Base-by-base conservation (phyloP, 2,797 vertebrate genomes). In the Aphelocoma californica region DNA sequence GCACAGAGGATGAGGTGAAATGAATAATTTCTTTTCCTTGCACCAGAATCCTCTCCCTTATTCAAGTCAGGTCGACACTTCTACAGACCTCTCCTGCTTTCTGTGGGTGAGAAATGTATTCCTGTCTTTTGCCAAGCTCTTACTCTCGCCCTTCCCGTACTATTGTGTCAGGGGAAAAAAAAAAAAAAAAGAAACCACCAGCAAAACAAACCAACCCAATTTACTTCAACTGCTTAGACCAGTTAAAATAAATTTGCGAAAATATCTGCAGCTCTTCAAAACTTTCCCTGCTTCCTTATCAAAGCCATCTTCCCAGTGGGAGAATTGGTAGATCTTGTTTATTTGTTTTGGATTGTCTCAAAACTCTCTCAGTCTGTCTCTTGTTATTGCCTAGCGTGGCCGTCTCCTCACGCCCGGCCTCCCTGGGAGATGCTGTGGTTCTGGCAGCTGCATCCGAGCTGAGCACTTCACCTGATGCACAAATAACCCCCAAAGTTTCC, bases 281-380 rank as follows among this genome's bases (percentile, higher is more conserved):
- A 95, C 94, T 96, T 95, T 92, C 85, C 21, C 53, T 70, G 21
- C 12, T 94, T 80, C 28, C 25, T 86, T 54, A 53, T 40, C 32
- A 62, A 81, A 89, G 10, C 29, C 73, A 69, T 60, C 72, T 78
- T 88, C 38, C 45, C 25, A 6, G n/a, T 18, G 70, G 36, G 81
- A 91, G 72, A 21, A 47, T n/a, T 28, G 47, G 26, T 14, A 60
- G 18, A 75, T 51, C 77, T 78, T 88, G 88, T 90, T 95, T 95
- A 74, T 95, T 95, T 96, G 92, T 85, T 92, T 94, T 73, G 79
- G 34, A 34, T 73, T 66, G 81, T 34, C 89, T 89, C 36, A 58
- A 73, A 92, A 60, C 88, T 79, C 54, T 75, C 61, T 47, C 57
- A 44, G 58, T 31, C 81, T 87, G 81, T 44, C 24, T 6, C 64